A percentile compares a stretch with the other conserved stretches of the same genome.
These are phyloP conservation scores for Ptycholaimellus sp. DNA, from an alignment of 2,888 invertebrate species.

Conservation along the genomic window DNA sequence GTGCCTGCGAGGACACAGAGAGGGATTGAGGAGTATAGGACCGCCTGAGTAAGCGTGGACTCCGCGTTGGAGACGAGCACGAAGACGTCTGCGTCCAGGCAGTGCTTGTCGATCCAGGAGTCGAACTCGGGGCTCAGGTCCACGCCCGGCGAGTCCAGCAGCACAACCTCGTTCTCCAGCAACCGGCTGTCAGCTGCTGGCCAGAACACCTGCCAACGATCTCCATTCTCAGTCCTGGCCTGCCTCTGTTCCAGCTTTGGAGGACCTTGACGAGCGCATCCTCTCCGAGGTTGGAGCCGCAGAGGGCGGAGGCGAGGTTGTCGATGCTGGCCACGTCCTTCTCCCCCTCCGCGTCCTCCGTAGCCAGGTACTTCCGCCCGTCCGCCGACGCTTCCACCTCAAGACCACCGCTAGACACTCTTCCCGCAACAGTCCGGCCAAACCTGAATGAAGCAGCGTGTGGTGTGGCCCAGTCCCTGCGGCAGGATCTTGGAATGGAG, in stretches of 20 bases:
- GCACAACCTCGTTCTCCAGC: conserved; percentile 82
- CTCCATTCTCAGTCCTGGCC: conserved; percentile 42
- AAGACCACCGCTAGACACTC: conserved; percentile 34
- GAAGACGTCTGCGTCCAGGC: conserved; percentile 96
- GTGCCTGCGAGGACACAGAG: neutral
- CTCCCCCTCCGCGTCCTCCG: conserved; percentile 55
- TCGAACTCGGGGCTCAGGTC: conserved; percentile 94
- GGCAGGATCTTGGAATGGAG: conserved; percentile 84
- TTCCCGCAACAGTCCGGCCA: too few relatives aligned
- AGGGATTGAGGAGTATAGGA: conserved; percentile 30
- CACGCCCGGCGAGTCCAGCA: conserved; percentile 86
- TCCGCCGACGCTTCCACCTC: conserved; percentile 75
- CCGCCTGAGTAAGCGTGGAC: conserved; percentile 91
- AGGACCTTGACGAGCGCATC: too few relatives aligned
- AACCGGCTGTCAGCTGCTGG: conserved; percentile 77
- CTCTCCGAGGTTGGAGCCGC: neutral
- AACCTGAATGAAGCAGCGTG: conserved; percentile 94
- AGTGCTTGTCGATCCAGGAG: conserved; percentile 96
- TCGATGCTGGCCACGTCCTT: conserved; percentile 27
- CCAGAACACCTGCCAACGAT: conserved; percentile 80
- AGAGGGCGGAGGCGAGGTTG: conserved; percentile 4
- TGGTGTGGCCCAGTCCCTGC: conserved; percentile 91
- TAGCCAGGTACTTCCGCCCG: conserved; percentile 57
- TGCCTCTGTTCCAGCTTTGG: neutral
- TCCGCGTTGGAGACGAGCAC: conserved; percentile 95